Base-by-base conservation (phyloP, 1,140 invertebrate genomes). In the Subanguina moxae region DNA sequence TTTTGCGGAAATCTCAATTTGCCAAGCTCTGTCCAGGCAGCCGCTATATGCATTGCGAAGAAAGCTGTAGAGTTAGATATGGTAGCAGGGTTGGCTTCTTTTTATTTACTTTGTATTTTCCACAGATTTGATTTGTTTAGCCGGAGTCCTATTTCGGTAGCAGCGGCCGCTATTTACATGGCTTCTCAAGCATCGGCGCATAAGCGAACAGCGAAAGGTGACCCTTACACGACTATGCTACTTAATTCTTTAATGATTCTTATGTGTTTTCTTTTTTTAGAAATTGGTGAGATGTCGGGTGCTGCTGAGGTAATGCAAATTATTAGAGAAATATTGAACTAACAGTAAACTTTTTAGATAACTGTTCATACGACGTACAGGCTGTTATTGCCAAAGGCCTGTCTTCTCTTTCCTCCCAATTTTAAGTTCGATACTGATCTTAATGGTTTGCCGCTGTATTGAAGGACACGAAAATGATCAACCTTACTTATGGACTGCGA, bases 151-250 rank as follows among this genome's bases (percentile, higher is more conserved):
- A 97, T 98, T 74, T 98, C 94, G 0, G 93, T 99, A 0, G 93
- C 96, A 0, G 96, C 96, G 42, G 95, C 96, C 57, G 94, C 96
- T 58, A 99, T 99, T 78, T 99, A 98, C 81, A 97, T 99, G 94
- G 94, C 96, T 0, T 96, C 93, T 27, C 75, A 76, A 38, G 75
- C 76, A n/a, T 68, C 65, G 11, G 64, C 25, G 30, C 66, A 79
- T 30, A 76, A 72, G 32, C 76, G 72, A 38, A 32, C 71, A 9
- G 71, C 76, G 3, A 78, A 69, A 61, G 57, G 71, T 75, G 57
- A 59, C 1, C 38, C 3, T 38, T 38, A 38, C 3, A 38, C 11
- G 11, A 38, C 32, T 38, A 38, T 38, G 3, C n/a, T 38, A 5
- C 32, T 38, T 11, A 38, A 38, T 38, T 5, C 32, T 38, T 11